Evolutionary conservation across 2,888 invertebrate genomes (phyloP), one percentile per base, ranked within the genome.

Genomic region (Neoitamus cyanurus): DNA sequence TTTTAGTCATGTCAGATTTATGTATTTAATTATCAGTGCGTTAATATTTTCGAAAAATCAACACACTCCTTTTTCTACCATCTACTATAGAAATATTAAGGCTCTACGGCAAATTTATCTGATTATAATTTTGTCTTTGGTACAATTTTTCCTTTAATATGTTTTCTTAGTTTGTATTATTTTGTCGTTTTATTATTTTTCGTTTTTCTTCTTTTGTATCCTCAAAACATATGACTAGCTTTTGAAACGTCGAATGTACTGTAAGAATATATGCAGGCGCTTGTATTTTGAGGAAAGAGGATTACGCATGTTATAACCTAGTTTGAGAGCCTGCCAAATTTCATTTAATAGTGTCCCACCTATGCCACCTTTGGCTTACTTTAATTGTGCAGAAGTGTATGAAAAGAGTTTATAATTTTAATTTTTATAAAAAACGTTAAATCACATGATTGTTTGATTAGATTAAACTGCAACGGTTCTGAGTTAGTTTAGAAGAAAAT

Each of bases 401-500:
- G 58, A 58, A 58, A 58, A n/a, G 31, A 70, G 31, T 3, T 70
- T 31, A 70, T 30, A 70, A 58, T 58, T 58, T 58, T 58, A 25
- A 48, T 20, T 48, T 20, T 58, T 58, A 58, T 58, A 58, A 69
- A 70, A 70, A 70, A 70, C 15, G 15, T 70, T 70, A 31, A 70
- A 70, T 70, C 70, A 70, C 70, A 70, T 70, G 70, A 31, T 31
- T 70, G 73, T 73, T 73, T 73, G 73, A 73, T 73, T 73, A 73
- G 36, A 36, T 73, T 73, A 36, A 58, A 58, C 25, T 58, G 58
- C 2, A 31, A 20, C 9, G 20, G 34, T 31, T 34, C 36, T 73
- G 36, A 37, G 20, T 73, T 75, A 30, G 37, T 42, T 75, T 42
- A 75, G 75, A 75, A 75, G 42, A 42, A 75, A 75, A 42, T 42